Conservation (phyloP, 1,140 invertebrate species). For the Lysiphlebus fabarum region DNA sequence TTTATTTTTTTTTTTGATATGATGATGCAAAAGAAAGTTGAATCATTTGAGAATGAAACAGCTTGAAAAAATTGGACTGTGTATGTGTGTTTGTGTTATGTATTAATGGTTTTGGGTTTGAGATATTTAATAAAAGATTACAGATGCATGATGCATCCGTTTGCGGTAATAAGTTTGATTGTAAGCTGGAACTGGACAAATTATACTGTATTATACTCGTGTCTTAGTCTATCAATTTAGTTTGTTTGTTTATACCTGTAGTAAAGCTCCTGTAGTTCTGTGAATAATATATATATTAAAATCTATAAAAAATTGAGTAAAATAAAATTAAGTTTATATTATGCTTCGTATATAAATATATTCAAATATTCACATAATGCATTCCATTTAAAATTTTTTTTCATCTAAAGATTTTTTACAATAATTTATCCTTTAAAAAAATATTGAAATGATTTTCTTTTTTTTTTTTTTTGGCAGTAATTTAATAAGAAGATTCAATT, state of each 20-base stretch:
- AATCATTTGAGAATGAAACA: neutral
- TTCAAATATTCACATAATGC: no score
- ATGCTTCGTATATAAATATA: no score
- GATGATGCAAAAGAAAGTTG: constrained; percentile 21
- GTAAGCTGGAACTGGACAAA: constrained; percentile 52
- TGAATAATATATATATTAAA: no score
- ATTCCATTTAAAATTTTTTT: no score
- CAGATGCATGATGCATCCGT: constrained; percentile 52
- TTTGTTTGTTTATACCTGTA: constrained; percentile 15
- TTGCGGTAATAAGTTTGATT: constrained; percentile 55
- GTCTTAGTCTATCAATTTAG: constrained; percentile 53
- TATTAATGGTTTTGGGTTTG: constrained; percentile 18
- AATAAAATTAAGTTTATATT: no score
- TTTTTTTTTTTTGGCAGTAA: no score
- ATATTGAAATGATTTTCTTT: no score
- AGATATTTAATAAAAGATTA: constrained; percentile 51
- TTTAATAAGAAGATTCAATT: no score
- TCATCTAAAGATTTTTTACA: no score
- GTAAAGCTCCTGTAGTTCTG: constrained; percentile 1
- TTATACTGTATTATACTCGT: constrained; percentile 51
- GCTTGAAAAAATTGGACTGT: neutral
- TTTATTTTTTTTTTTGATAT: constrained; percentile 16
- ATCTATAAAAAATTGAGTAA: no score
- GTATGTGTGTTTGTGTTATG: neutral
- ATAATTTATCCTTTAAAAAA: no score